Base-by-base conservation (phyloP, 1,140 invertebrate species). In the Gryon sp. region DNA sequence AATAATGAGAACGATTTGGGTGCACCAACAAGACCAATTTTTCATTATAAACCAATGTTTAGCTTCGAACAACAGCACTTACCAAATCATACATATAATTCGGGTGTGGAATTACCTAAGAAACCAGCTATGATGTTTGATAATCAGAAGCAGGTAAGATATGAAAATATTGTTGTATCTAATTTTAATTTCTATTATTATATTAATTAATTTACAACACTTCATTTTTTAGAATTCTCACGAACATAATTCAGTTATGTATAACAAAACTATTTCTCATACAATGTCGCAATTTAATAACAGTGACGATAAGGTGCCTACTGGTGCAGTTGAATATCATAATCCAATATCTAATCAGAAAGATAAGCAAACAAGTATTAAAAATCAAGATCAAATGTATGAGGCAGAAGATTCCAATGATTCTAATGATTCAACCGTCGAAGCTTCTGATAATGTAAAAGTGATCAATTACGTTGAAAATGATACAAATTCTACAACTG, bases 351-450 rank as follows among this genome's bases (percentile, higher is more conserved):
- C 62, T 4, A 76, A 84, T 55, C 60, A 81, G 2, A 81, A 85
- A 40, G 43, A 53, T 18, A 73, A 73, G 34, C 14, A 45, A 36
- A 1, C 20, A 1, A 30, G 63, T 9, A n/a, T 50, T 34, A 55
- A 52, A 55, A 16, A 15, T 40, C 48, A 78, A 26, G 59, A 40
- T 19, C 4, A 62, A 7, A 38, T 26, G 16, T 26, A 43, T 6
- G 50, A 72, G 4, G 5, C 74, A 30, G 62, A 79, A 24, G 57
- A 79, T 19, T 18, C 53, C 22, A 45, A 48, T 12, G 86, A 87
- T 62, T 86, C 86, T 3, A 84, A 84, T 12, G 86, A 87, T 62
- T 86, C 86, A 2, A 84, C 83, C 6, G 78, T 80, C 5, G 81
- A 79, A 11, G 85, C 84, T 4, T 87, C 86, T 0, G 85, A 87